These are phyloP conservation scores for Caranx melampygus DNA, from an alignment of 2,113 vertebrate species.

Conservation along the genomic window DNA sequence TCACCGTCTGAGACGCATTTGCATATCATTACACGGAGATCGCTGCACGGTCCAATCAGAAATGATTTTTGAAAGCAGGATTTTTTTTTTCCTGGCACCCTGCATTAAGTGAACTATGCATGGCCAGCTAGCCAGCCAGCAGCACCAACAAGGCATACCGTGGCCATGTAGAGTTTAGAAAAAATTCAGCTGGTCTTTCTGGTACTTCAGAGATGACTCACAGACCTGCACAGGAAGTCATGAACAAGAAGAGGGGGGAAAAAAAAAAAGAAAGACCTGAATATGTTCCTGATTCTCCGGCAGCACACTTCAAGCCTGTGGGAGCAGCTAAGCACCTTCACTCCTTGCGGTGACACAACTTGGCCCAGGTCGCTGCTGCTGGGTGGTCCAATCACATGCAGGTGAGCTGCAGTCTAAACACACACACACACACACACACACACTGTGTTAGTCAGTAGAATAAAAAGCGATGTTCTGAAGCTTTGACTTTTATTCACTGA, in stretches of 20 bases:
- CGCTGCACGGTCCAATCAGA: constrained; percentile 32
- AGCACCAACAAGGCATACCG: neutral
- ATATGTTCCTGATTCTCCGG: neutral
- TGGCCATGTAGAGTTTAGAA: neutral
- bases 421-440: neutral
- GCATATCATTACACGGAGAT: constrained; percentile 60
- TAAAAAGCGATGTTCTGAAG: constrained; percentile 9
- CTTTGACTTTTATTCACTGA: constrained; percentile 16
- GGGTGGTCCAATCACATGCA: neutral
- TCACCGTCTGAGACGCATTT: constrained; percentile 48
- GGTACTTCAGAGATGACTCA: neutral
- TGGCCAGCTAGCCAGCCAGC: neutral
- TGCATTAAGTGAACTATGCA: neutral
- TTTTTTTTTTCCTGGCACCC: constrained; percentile 12
- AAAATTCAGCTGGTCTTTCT: neutral
- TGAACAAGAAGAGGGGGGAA: neutral
- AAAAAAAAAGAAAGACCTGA: neutral
- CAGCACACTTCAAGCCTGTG: neutral
- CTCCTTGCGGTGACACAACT: neutral
- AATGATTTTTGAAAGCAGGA: constrained; percentile 11
- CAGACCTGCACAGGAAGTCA: neutral
- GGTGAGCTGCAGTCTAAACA: constrained; percentile 13
- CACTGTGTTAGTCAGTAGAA: constrained; percentile 5
- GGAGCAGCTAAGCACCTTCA: neutral
- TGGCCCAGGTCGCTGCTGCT: neutral